Conservation (phyloP, 2,888 invertebrate genomes). For the Thelaira solivaga region DNA sequence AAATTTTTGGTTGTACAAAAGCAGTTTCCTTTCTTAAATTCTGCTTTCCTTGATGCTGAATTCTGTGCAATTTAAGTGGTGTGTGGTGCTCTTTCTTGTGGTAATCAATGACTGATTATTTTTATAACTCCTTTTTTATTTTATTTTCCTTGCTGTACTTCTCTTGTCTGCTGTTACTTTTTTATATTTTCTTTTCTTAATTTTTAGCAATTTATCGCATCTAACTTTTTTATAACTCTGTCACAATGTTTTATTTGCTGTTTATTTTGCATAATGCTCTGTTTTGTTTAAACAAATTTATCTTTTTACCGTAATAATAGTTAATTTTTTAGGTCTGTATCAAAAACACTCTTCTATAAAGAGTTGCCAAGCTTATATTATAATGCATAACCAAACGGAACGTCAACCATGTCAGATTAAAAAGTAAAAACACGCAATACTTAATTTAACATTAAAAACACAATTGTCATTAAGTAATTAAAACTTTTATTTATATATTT, state of each 20-base stretch:
- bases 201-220: slow-evolving; percentile 16
- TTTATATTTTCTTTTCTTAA: slow-evolving; percentile 15
- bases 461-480: no score
- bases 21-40: slow-evolving; percentile 26
- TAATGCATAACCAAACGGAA: neutral
- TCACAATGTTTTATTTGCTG: slow-evolving; percentile 47
- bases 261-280: slow-evolving; percentile 59
- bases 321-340: slow-evolving; percentile 55
- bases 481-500: no score
- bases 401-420: neutral
- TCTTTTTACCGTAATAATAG: slow-evolving; percentile 58
- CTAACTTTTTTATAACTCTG: slow-evolving; percentile 33
- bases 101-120: slow-evolving; percentile 58
- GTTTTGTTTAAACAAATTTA: slow-evolving; percentile 58
- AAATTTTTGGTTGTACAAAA: slow-evolving; percentile 1
- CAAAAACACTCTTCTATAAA: slow-evolving; percentile 48
- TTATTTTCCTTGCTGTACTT: slow-evolving; percentile 25
- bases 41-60: slow-evolving; percentile 46
- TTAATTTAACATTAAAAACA: no score
- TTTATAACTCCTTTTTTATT: slow-evolving; percentile 44
- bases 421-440: neutral
- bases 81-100: slow-evolving; percentile 45
- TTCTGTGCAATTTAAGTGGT: slow-evolving; percentile 22
- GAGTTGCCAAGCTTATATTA: slow-evolving; percentile 16
- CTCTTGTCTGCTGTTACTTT: slow-evolving; percentile 9